Percentiles rank a stretch among this genome's conserved stretches.
Conservation (phyloP, 2,113 vertebrate species). For the Rhea americana region DNA sequence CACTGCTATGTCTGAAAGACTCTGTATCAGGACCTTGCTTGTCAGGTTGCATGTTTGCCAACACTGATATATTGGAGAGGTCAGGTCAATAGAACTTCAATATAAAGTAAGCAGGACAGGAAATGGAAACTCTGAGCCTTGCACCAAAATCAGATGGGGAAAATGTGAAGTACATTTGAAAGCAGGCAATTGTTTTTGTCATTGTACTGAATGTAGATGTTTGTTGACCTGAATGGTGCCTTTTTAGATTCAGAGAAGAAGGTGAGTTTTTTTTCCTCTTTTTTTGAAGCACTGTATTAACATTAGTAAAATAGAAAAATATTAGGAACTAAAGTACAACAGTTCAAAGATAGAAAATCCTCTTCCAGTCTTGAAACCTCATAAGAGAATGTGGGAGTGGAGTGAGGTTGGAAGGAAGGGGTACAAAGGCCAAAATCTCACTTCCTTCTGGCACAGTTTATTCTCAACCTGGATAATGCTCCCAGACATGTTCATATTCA, state of each 20-base stretch:
- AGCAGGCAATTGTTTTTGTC: background rate
- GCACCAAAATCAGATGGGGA: background rate
- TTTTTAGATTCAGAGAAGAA: background rate
- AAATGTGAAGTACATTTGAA: background rate
- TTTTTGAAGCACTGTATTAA: background rate
- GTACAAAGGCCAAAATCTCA: background rate
- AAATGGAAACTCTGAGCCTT: background rate
- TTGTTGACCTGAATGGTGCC: background rate
- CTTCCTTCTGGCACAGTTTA: background rate
- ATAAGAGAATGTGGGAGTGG: fast-evolving
- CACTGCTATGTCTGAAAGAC: background rate
- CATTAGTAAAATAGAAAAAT: background rate
- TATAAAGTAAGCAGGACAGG: background rate
- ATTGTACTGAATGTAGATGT: background rate
- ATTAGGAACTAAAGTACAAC: background rate
- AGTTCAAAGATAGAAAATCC: background rate
- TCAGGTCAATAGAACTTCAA: background rate
- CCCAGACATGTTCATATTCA: background rate
- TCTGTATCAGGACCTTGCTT: background rate
- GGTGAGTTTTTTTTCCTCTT: background rate
- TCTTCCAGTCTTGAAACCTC: background rate
- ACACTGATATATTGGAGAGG: background rate
- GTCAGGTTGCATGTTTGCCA: conserved; percentile 7
- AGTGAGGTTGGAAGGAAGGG: background rate
- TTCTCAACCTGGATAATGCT: background rate